Evolutionary conservation across 2,113 vertebrate species (phyloP).

Genomic region (Dipodomys ordii): DNA sequence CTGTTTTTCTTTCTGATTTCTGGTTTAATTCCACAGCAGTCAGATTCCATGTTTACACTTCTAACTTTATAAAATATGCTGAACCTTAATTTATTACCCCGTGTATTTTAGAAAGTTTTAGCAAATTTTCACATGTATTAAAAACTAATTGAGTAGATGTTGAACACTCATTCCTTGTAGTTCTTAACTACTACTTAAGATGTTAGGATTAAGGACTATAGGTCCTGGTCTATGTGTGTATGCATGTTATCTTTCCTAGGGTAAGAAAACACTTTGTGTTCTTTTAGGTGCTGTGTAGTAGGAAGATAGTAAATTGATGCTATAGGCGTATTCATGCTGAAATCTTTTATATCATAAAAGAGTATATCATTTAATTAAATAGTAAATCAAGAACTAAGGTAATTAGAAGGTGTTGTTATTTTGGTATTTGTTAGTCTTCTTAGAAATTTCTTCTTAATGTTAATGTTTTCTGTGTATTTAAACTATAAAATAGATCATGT

Average conservation of each 20-base stretch:
- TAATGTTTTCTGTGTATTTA: background rate
- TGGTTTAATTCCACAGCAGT: background rate
- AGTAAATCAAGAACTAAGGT: background rate
- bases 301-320: slow-evolving; percentile 3
- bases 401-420: background rate
- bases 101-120: background rate
- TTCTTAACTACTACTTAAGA: background rate
- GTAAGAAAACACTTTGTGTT: background rate
- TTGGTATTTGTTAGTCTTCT: background rate
- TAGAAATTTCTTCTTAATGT: background rate
- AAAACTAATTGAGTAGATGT: background rate
- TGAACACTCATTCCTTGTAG: background rate
- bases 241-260: background rate
- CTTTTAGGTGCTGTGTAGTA: background rate
- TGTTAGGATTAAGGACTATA: background rate
- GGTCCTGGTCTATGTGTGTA: background rate
- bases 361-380: background rate
- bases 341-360: background rate
- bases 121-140: background rate
- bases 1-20: slow-evolving; percentile 9
- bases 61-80: background rate
- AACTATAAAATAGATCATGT: background rate
- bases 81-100: background rate
- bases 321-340: background rate
- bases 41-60: background rate